Evolutionary conservation across 2,797 vertebrate species (phyloP), one percentile per base, ranked within the genome.

Genomic region (Bufotes viridis): DNA sequence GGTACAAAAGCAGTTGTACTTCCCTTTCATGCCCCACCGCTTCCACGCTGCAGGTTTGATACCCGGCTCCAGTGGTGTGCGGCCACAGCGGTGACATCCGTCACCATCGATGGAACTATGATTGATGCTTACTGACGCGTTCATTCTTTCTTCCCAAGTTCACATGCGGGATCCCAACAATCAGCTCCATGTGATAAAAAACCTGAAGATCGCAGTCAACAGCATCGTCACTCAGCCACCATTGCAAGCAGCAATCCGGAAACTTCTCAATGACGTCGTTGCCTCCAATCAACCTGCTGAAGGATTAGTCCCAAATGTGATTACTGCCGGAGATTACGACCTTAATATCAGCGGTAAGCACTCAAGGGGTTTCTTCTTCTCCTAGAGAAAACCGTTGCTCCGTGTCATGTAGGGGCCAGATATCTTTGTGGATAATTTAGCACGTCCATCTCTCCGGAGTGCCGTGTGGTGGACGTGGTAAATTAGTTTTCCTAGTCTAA

Each of bases 81-180:
- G 6, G 22, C 61, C 61, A 22, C 9, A 63, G 20, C 20, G 2
- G 18, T n/a, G 61, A 63, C 61, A n/a, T 63, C 8, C 9, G 12
- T n/a, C 12, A 7, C 42, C 42, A 42, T 42, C 6, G 42, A 42
- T 42, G 3, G 42, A 42, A 42, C 42, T 42, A 42, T 42, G 42
- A 42, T 42, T 42, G 34, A 42, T 42, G 42, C 24, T 61, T 58
- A 85, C 29, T 78, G 24, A 63, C 34, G 6, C 14, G 29, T 11
- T n/a, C 7, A 0, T 76, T 82, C 82, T 84, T 26, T 88, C 22
- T 72, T 89, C 93, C 90, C 58, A 82, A 99, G 98, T 97, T 93
- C 98, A 99, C 91, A 96, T 99, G 93, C 96, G 98, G 91, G 98
- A 99, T 94, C 97, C 98, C 80, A 99, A 96, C 95, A 99, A 99